phyloP scores from a whole-genome alignment of 2,797 vertebrate species.

The Poecilia gillii region DNA sequence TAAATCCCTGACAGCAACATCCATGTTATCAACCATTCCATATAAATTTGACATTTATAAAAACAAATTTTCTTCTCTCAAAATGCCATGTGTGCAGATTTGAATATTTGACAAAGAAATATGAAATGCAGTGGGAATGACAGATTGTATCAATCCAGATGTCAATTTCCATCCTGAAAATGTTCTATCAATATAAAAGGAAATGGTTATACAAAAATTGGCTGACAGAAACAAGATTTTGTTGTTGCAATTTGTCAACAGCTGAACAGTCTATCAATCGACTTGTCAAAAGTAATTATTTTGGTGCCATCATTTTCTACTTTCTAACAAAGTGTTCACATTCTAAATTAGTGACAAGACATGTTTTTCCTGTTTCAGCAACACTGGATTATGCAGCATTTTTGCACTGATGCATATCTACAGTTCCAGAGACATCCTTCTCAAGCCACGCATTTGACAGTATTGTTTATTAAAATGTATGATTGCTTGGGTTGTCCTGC shows the following conservation, averaged over 20 bases:
- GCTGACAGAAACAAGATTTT: slow-evolving; percentile 78
- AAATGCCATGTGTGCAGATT: slow-evolving; percentile 64
- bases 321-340: slow-evolving; percentile 72
- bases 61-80: slow-evolving; percentile 25
- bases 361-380: slow-evolving; percentile 74
- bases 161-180: slow-evolving; percentile 62
- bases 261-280: slow-evolving; percentile 74
- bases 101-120: slow-evolving; percentile 63
- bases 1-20: slow-evolving; percentile 38
- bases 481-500: slow-evolving; percentile 65
- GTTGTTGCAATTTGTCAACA: slow-evolving; percentile 76
- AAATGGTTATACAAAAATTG: slow-evolving; percentile 66
- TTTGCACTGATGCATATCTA: slow-evolving; percentile 75
- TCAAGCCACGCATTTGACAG: slow-evolving; percentile 77
- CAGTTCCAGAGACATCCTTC: slow-evolving; percentile 71
- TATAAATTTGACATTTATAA: slow-evolving; percentile 25
- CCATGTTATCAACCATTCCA: slow-evolving; percentile 42
- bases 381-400: slow-evolving; percentile 60
- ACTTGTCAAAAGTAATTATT: slow-evolving; percentile 80
- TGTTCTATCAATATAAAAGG: slow-evolving; percentile 58
- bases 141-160: slow-evolving; percentile 67
- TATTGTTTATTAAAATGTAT: slow-evolving; percentile 76
- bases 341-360: slow-evolving; percentile 77
- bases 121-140: slow-evolving; percentile 62
- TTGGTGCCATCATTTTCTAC: slow-evolving; percentile 67